Evolutionary conservation across 2,888 invertebrate genomes (phyloP).

Genomic region (Drosophila imparisetae): DNA sequence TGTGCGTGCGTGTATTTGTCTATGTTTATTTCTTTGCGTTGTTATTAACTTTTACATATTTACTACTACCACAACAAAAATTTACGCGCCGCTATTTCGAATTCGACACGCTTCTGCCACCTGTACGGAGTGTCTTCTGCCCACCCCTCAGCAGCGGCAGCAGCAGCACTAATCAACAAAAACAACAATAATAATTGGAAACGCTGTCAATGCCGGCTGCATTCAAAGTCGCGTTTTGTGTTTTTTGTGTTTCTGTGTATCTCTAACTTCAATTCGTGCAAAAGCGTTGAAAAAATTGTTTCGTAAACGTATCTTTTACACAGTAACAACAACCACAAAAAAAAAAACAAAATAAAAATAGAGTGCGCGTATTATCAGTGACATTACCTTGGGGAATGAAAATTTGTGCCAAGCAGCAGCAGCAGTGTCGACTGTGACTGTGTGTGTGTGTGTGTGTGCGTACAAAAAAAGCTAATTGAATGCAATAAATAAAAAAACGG

Average conservation of each 20-base stretch:
- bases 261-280: constrained; percentile 46
- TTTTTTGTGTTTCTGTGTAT: constrained; percentile 42
- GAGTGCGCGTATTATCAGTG: constrained; percentile 65
- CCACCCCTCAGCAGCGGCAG: constrained; percentile 6
- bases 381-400: constrained; percentile 66
- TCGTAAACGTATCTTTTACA: constrained; percentile 46
- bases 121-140: constrained; percentile 46
- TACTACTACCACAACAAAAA: constrained; percentile 43
- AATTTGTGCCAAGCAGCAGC: constrained; percentile 51
- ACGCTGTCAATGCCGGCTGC: constrained; percentile 68
- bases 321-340: constrained; percentile 8
- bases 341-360: constrained; percentile 22
- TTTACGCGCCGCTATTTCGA: constrained; percentile 51
- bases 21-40: constrained; percentile 72
- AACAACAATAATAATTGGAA: constrained; percentile 47
- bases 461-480: constrained; percentile 62
- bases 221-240: constrained; percentile 43
- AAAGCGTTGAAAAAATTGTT: constrained; percentile 35
- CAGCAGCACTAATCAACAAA: constrained; percentile 6
- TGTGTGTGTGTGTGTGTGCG: constrained; percentile 36
- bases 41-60: constrained; percentile 67
- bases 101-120: constrained; percentile 63
- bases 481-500: constrained; percentile 59
- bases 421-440: constrained; percentile 11
- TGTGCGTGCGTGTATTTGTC: constrained; percentile 31